A percentile compares a stretch with the other conserved stretches of the same genome.
phyloP scores from a whole-genome alignment of 2,888 invertebrate genomes.

The Oligia strigilis region DNA sequence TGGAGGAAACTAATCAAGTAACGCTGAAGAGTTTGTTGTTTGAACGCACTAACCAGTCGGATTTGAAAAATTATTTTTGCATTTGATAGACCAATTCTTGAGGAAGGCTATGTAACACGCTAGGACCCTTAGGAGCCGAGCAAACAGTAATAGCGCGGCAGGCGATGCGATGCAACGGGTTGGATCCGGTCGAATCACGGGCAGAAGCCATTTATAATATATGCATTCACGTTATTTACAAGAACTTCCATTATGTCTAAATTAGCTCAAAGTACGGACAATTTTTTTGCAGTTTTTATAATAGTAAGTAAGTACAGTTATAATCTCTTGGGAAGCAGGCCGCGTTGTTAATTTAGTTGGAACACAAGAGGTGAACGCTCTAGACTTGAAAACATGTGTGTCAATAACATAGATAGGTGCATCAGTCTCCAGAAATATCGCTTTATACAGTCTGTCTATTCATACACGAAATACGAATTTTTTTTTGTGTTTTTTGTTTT shows the following conservation, averaged over 20 bases:
- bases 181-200: not conserved
- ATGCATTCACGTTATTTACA: not conserved
- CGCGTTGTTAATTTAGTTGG: conserved; percentile 42
- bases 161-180: not conserved
- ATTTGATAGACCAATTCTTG: not conserved
- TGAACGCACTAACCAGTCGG: not conserved
- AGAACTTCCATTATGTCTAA: conserved; percentile 30
- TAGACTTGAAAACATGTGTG: conserved; percentile 31
- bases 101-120: not conserved
- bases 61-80: not conserved
- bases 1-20: conserved; percentile 8
- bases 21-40: not conserved
- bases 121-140: not conserved
- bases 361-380: conserved; percentile 46
- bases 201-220: not conserved
- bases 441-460: not conserved
- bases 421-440: not conserved
- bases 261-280: conserved; percentile 26
- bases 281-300: conserved; percentile 18
- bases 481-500: no score
- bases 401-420: conserved; percentile 1
- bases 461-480: not conserved
- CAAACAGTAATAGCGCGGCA: not conserved
- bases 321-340: conserved; percentile 60
- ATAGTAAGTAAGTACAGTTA: conserved; percentile 56